phyloP scores from a whole-genome alignment of 53 echinoderm and acorn worm species.

The Actinopyga echinites region DNA sequence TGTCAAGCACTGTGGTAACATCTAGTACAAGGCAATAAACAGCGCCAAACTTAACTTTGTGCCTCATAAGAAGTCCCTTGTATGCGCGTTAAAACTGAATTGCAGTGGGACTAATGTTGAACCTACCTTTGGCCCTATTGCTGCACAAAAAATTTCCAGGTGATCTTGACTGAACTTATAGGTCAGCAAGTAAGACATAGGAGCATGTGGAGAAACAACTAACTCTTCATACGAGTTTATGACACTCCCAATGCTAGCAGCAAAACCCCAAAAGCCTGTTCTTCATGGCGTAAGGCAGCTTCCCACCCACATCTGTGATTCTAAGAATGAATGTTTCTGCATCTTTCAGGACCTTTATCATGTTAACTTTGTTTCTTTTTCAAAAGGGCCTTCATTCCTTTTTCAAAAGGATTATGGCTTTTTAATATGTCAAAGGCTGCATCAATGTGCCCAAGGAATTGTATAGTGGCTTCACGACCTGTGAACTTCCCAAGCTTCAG shows the following conservation, averaged over 20 bases:
- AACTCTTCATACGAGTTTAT: slow-evolving; percentile 11
- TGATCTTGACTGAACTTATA: slow-evolving; percentile 60
- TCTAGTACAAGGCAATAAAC: slow-evolving; percentile 44
- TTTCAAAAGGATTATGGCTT: slow-evolving; percentile 3
- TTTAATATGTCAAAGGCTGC: slow-evolving; percentile 16
- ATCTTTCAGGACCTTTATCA: slow-evolving; percentile 10
- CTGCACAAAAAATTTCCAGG: slow-evolving; percentile 50
- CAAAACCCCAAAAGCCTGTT: slow-evolving; percentile 37
- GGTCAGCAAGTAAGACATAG: slow-evolving; percentile 49
- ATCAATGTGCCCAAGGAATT: slow-evolving; percentile 7
- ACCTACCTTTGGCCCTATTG: slow-evolving; percentile 38
- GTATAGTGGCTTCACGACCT: slow-evolving; percentile 32
- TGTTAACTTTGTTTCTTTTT: neutral
- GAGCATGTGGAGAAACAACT: neutral
- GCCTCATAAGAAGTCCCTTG: slow-evolving; percentile 48
- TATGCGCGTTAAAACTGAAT: slow-evolving; percentile 46
- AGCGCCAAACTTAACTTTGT: slow-evolving; percentile 40
- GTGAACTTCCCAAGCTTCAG: slow-evolving; percentile 35
- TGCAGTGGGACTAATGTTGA: slow-evolving; percentile 49
- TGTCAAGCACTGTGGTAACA: slow-evolving; percentile 27
- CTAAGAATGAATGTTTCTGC: slow-evolving; percentile 14
- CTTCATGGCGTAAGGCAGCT: neutral
- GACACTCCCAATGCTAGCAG: slow-evolving; percentile 33
- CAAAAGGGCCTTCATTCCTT: slow-evolving; percentile 17
- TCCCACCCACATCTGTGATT: slow-evolving; percentile 10